phyloP scores from a whole-genome alignment of 2,888 invertebrate species.

The Leptinotarsa juncta region DNA sequence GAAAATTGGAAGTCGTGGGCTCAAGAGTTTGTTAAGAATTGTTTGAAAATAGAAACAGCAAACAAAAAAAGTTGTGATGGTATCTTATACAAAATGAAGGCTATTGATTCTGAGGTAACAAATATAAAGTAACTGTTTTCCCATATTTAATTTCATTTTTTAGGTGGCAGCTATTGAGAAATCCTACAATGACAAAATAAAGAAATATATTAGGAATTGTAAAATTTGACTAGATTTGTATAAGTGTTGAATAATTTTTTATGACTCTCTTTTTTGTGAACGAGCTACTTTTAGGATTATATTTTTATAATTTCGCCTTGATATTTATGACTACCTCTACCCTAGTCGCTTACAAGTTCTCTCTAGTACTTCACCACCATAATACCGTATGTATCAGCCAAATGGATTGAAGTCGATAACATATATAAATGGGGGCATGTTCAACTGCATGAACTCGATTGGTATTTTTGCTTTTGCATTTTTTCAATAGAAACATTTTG shows the following conservation, averaged over 20 bases:
- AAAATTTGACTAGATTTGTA: conserved; percentile 1
- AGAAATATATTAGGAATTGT: conserved; percentile 29
- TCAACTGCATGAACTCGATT: no score
- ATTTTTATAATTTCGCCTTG: no score
- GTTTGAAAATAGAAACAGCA: conserved; percentile 49
- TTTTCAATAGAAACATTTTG: no score
- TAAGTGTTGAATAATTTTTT: not conserved
- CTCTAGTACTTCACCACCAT: no score
- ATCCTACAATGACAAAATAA: conserved; percentile 38
- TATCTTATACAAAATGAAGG: conserved; percentile 46
- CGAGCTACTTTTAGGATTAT: no score
- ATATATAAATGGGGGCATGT: no score
- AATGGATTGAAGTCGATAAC: no score
- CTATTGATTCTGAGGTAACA: conserved; percentile 49
- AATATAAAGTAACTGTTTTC: not conserved
- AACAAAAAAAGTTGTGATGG: conserved; percentile 48
- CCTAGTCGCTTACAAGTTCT: no score
- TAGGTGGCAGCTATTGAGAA: conserved; percentile 41
- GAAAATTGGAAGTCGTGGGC: conserved; percentile 50
- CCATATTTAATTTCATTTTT: conserved; percentile 9
- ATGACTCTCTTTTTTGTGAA: no score
- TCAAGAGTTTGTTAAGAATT: conserved; percentile 47
- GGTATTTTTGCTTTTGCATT: no score
- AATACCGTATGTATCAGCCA: no score
- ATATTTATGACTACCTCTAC: no score